Conservation (phyloP, 2,113 vertebrate genomes). For the Alosa alosa region DNA sequence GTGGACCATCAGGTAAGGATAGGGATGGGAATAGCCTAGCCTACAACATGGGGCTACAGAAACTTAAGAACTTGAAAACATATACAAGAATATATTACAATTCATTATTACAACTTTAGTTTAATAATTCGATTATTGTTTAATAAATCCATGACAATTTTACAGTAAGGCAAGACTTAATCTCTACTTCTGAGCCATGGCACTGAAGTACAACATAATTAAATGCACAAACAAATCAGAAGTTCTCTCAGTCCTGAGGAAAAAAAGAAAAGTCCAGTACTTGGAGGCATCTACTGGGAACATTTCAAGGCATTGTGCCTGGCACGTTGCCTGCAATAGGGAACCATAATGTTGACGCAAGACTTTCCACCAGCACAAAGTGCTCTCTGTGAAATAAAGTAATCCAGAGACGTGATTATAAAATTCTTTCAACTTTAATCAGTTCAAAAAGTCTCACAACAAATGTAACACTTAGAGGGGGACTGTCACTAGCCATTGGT, state of each 20-base stretch:
- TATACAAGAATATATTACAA: too few species aligned
- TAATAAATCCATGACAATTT: too few species aligned
- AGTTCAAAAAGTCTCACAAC: constrained; percentile 79
- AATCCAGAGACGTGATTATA: constrained; percentile 62
- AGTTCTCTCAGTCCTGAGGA: not conserved
- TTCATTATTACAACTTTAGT: too few species aligned
- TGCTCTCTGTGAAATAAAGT: constrained; percentile 35
- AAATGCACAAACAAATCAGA: not conserved
- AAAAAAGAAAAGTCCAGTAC: not conserved
- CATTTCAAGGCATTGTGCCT: not conserved
- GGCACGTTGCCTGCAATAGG: not conserved
- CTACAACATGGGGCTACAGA: too few species aligned
- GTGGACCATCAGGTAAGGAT: too few species aligned
- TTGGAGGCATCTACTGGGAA: not conserved
- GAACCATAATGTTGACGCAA: not conserved
- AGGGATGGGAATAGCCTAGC: too few species aligned
- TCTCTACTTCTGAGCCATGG: too few species aligned
- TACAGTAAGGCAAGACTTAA: too few species aligned
- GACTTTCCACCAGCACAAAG: not conserved
- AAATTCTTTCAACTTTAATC: constrained; percentile 79
- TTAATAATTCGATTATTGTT: too few species aligned
- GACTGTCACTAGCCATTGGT: constrained; percentile 56
- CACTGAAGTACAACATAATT: not conserved
- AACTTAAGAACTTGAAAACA: too few species aligned
- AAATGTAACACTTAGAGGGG: constrained; percentile 73